Base-by-base conservation (phyloP, 1,140 invertebrate genomes). In the Magallana ariakensis region DNA sequence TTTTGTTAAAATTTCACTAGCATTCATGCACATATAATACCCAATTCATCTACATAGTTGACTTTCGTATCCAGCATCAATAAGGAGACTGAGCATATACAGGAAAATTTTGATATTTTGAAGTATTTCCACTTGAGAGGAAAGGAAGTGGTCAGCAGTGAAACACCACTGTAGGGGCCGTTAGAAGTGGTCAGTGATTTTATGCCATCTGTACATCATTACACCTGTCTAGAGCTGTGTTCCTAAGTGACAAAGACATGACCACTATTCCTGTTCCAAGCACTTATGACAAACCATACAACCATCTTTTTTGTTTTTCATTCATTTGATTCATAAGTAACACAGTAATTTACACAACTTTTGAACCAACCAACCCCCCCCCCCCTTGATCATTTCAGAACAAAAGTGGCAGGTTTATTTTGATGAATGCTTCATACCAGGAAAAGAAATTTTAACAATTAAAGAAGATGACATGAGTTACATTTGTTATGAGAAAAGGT, bases 201-300 rank as follows among this genome's bases (percentile, higher is more conserved):
- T 33, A 75, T 75, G 22, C 26, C 66, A 75, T 19, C 66, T 75
- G 66, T 75, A 75, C 66, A 75, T 75, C 66, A 75, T 75, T 75
- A 75, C 66, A 75, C 22, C 66, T 75, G 66, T 75, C 66, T 22
- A 75, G 5, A 26, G 22, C 22, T 46, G 1, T 75, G 66, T 75
- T 33, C 22, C 33, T 75, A 26, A 26, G 66, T 75, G 66, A 75
- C 66, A 75, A 75, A 75, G 66, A 75, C 66, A 75, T 75, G 66
- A 75, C 66, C 33, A 22, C 22, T 11, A 19, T 75, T n/a, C 66
- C 33, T 75, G 66, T 75, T 75, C 26, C 15, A 26, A 33, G 22
- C 26, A 75, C 10, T 75, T 33, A 33, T 11, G 33, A 75, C 58
- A 22, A 26, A 75, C 66, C 22, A 75, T 13, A 33, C 13, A 26